Evolutionary conservation across 1,140 invertebrate species (phyloP), one percentile per base, ranked within the genome.

Genomic region (Babylonia areolata): DNA sequence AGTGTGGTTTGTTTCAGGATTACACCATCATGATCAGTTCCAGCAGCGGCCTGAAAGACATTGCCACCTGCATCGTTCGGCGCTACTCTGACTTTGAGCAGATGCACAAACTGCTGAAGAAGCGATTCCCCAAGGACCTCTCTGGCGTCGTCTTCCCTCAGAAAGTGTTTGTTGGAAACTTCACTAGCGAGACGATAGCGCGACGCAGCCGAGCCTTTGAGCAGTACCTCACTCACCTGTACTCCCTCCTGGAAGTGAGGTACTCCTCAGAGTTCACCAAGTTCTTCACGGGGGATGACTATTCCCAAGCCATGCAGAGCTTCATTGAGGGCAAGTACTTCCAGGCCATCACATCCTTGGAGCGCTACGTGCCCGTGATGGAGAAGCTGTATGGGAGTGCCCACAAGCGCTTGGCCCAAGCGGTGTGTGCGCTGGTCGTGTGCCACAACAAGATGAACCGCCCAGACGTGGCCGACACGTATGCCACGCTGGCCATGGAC

Each of bases 71-170:
- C 46, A 95, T 97, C 51, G 96, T 97, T 90, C 94, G 96, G 86
- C 95, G 97, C 89, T 97, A 97, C 90, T 97, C 97, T 12, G 96
- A 97, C 90, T 97, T 97, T 93, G 94, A 96, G 31, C 95, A 95
- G 83, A 94, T 97, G 5, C 97, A 96, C 92, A 95, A 95, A 88
- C 93, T 94, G 5, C 92, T 97, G 3, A 96, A 95, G 88, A 96
- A 96, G 85, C 95, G 95, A 75, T 95, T 95, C 94, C 96, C 96
- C 9, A 75, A 94, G 28, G 90, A 96, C 77, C 94, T 97, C 92
- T 92, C 92, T 81, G 93, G 92, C 69, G 92, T 97, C 11, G 93
- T 95, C 82, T 97, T 97, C 94, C 97, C 97, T 12, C 96, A 96
- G 90, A 97, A 97, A 94, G 94, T 96, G 85, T 90, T 97, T 17